Percentiles rank a stretch among this genome's conserved stretches.
phyloP scores from a whole-genome alignment of 2,888 invertebrate species.

The Mythimna loreyi region DNA sequence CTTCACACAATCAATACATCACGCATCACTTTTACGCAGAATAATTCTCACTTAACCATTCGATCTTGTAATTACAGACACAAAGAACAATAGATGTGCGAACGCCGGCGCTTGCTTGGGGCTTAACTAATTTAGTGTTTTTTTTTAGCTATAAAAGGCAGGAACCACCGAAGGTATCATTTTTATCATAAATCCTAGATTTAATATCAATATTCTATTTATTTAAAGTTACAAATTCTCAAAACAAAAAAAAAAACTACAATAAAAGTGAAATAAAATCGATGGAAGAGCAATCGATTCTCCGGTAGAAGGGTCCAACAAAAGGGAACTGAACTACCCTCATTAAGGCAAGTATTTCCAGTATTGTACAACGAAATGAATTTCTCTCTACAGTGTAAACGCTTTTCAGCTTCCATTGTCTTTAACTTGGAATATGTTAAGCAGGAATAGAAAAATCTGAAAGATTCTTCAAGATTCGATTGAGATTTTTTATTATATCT shows the following conservation, averaged over 20 bases:
- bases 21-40: too few species aligned
- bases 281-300: constrained; percentile 60
- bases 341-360: constrained; percentile 69
- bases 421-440: constrained; percentile 57
- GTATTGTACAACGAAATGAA: constrained; percentile 72
- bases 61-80: too few species aligned
- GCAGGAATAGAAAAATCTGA: constrained; percentile 29
- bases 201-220: background rate
- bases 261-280: constrained; percentile 51
- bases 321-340: constrained; percentile 56
- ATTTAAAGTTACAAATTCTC: background rate
- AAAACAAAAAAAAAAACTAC: constrained; percentile 33
- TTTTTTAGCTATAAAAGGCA: too few species aligned
- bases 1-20: too few species aligned
- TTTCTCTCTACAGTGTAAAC: constrained; percentile 67
- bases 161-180: too few species aligned
- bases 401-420: constrained; percentile 69
- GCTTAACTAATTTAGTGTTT: too few species aligned
- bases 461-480: too few species aligned
- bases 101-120: too few species aligned
- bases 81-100: too few species aligned
- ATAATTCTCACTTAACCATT: too few species aligned
- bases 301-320: constrained; percentile 19
- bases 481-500: too few species aligned
- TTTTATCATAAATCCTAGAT: too few species aligned